Base-by-base conservation (phyloP, 1,140 invertebrate species). In the Latrodectus geometricus region DNA sequence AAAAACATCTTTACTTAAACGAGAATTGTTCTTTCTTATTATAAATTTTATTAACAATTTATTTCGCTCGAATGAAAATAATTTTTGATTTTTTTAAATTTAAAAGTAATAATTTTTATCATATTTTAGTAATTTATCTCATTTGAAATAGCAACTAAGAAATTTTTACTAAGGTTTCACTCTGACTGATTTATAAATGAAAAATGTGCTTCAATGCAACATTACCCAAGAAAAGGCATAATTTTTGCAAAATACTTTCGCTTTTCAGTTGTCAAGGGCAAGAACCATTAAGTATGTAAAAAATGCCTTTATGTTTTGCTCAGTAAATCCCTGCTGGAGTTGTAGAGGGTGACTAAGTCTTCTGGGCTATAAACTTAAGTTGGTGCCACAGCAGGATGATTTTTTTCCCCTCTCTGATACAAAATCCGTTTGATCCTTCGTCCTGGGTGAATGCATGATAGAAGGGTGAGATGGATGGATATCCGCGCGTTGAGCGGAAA, bases 371-470 rank as follows among this genome's bases (percentile, higher is more conserved):
- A 20, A 76, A 56, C 49, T 61, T 14, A 9, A 65, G 52, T 50
- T 74, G 21, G 23, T 73, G 74, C 35, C 80, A 9, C 82, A 76
- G 82, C 56, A 61, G 82, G 82, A 76, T 84, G 49, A 75, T 23
- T 84, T 76, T 84, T 84, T 84, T 84, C 15, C 48, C 54, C 56
- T 17, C 54, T 83, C 21, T 75, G 23, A 5, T 52, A 21, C 82
- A 68, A 84, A 84, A 84, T 74, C 82, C 82, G 82, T 84, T 84
- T 84, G 82, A 84, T 84, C 82, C 81, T 76, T 50, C 56, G 54
- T 52, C 69, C 48, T 12, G 80, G 48, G 49, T 70, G 78, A 66
- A 70, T 35, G 80, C 70, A 20, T 23, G 35, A 23, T 35, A 84
- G 74, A 76, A 48, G 82, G 73, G 82, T 84, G 82, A 84, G 73